phyloP scores from a whole-genome alignment of 2,888 invertebrate species.

The Campopleginae sp. region DNA sequence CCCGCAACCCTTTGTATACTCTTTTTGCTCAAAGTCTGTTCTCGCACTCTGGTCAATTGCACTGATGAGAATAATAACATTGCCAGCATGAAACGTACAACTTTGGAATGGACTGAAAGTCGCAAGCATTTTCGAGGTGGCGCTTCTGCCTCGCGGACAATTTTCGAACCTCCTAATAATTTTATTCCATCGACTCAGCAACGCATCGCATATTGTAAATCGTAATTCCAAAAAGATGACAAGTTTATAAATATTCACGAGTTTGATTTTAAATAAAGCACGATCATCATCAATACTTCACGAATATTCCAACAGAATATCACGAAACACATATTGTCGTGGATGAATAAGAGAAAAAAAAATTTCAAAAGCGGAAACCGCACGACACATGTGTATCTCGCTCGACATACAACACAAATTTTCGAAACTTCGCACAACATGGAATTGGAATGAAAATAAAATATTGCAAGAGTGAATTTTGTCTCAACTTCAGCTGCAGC shows the following conservation, averaged over 20 bases:
- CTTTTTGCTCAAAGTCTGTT: not conserved
- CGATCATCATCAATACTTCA: not conserved
- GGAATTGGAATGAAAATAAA: too few relatives aligned
- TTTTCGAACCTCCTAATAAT: not conserved
- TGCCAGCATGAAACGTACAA: slow-evolving; percentile 4
- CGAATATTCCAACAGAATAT: not conserved
- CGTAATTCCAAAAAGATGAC: not conserved
- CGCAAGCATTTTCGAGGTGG: not conserved
- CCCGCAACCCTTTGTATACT: not conserved
- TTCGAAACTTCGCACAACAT: too few relatives aligned
- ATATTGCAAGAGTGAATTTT: too few relatives aligned
- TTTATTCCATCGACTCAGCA: not conserved
- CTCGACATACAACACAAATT: too few relatives aligned
- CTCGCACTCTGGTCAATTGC: slow-evolving; percentile 6
- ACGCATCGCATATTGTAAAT: not conserved
- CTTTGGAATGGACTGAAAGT: not conserved
- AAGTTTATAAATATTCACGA: not conserved
- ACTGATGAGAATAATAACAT: slow-evolving; percentile 28
- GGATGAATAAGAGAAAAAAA: too few relatives aligned
- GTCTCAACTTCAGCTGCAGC: too few relatives aligned
- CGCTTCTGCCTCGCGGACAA: not conserved
- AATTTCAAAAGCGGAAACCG: too few relatives aligned
- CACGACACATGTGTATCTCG: too few relatives aligned
- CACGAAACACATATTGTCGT: too few relatives aligned
- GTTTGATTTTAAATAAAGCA: not conserved